Percentiles rank a stretch among this genome's conserved stretches.
Conservation (phyloP, 2,888 invertebrate genomes). For the Thymelicus acteon region DNA sequence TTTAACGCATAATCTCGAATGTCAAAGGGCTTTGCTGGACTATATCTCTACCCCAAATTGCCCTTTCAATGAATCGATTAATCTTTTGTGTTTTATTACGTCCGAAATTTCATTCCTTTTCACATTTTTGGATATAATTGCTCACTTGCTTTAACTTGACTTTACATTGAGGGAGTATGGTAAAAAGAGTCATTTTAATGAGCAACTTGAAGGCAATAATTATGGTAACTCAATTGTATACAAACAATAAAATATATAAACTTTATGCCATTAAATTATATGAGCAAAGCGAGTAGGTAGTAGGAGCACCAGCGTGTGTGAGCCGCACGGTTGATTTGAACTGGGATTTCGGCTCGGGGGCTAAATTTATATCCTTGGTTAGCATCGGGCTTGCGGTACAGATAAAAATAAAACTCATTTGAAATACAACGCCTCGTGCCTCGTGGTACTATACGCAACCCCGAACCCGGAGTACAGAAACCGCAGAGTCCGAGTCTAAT, state of each 20-base stretch:
- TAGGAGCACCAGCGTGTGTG: background rate
- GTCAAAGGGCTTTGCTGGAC: constrained; percentile 34
- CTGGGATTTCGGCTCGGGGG: background rate
- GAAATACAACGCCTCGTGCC: constrained; percentile 1
- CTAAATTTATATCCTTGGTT: background rate
- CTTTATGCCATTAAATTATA: no score
- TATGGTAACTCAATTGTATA: no score
- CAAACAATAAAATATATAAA: no score
- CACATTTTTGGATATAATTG: constrained; percentile 1
- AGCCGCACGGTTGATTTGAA: background rate
- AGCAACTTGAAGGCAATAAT: no score
- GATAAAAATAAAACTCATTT: constrained; percentile 5
- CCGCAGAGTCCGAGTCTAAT: background rate
- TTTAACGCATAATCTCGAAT: constrained; percentile 42
- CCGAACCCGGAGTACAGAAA: background rate
- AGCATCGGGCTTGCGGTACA: background rate
- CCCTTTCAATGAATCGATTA: constrained; percentile 58
- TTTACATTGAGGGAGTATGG: background rate
- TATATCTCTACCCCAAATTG: constrained; percentile 53
- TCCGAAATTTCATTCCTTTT: background rate
- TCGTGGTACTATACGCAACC: background rate
- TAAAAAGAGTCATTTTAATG: background rate
- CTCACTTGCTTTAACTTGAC: no score
- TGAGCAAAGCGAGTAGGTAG: background rate
- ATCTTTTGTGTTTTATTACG: constrained; percentile 56